These are phyloP conservation scores for Meganola albula DNA, from an alignment of 2,888 invertebrate genomes.

Conservation along the genomic window DNA sequence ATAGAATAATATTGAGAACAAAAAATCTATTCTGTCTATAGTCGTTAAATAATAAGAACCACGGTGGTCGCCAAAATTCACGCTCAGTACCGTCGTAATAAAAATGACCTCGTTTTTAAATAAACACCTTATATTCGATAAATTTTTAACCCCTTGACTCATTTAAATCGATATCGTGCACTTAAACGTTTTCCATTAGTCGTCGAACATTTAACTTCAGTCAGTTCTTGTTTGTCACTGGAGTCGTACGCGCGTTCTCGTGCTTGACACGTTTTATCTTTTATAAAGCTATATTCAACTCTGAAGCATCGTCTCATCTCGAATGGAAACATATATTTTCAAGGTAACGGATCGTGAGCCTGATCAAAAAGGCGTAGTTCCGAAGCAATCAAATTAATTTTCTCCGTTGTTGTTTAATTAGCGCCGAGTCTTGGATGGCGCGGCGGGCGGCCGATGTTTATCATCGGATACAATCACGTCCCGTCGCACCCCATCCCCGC, in stretches of 20 bases:
- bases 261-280: background rate
- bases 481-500: slow-evolving; percentile 33
- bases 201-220: slow-evolving; percentile 51
- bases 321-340: slow-evolving; percentile 53
- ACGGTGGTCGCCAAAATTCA: too few species aligned
- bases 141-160: too few species aligned
- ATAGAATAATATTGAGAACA: too few species aligned
- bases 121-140: too few species aligned
- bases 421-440: slow-evolving; percentile 70
- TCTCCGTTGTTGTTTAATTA: slow-evolving; percentile 77
- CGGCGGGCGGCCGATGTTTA: slow-evolving; percentile 72
- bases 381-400: slow-evolving; percentile 76
- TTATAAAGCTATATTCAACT: too few species aligned
- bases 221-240: slow-evolving; percentile 53
- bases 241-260: slow-evolving; percentile 37
- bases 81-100: too few species aligned
- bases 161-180: slow-evolving; percentile 53
- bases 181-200: slow-evolving; percentile 55
- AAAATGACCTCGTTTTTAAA: too few species aligned
- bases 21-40: too few species aligned
- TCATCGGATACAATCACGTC: slow-evolving; percentile 73
- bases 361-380: slow-evolving; percentile 68
- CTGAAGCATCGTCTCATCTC: slow-evolving; percentile 37
- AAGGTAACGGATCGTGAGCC: slow-evolving; percentile 59
- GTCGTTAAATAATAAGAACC: too few species aligned